Base-by-base conservation (phyloP, 2,113 vertebrate genomes). In the Leptocoma aspasia region DNA sequence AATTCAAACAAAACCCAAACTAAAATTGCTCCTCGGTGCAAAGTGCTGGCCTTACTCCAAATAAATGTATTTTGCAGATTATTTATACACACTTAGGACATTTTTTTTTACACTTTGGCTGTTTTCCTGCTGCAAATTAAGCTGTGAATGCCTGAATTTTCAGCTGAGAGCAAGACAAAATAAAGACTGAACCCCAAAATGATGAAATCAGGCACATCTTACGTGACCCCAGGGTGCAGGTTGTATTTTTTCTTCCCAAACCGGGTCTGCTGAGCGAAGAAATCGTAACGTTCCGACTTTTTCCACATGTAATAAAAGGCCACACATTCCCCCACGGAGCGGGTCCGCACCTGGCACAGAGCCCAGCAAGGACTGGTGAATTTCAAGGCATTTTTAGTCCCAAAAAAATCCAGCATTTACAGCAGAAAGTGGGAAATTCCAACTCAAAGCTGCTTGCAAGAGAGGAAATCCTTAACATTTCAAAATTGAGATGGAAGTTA, bases 221-320 rank as follows among this genome's bases (percentile, higher is more conserved):
- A 99, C 99, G 98, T 99, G 80, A 99, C 99, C 94, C 98, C 99
- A 9, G 99, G 99, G 89, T 99, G 99, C 92, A 99, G 99, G 94
- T 99, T 99, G 94, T 99, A 99, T 97, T 99, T 99, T 98, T 99
- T 99, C 98, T 99, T 99, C 86, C 99, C 99, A 89, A 99, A 99
- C 57, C 99, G 98, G 14, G 99, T 99, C 98, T 99, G 99, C 97
- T 99, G 99, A 93, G 99, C 99, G 98, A 99, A 99, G 98, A 99
- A 99, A 98, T 99, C 99, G 35, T 99, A 99, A 96, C 98, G 99
- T 97, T 99, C 99, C 7, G 99, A 99, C 96, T 99, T 99, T 96
- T 99, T 99, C 99, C 99, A 99, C 99, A 99, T 99, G 97, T 99
- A 99, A 97, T 99, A 99, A 97, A 99, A 99, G 33, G 99, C 99